Evolutionary conservation across 2,888 invertebrate species (phyloP).

Genomic region (Sepiola atlantica): DNA sequence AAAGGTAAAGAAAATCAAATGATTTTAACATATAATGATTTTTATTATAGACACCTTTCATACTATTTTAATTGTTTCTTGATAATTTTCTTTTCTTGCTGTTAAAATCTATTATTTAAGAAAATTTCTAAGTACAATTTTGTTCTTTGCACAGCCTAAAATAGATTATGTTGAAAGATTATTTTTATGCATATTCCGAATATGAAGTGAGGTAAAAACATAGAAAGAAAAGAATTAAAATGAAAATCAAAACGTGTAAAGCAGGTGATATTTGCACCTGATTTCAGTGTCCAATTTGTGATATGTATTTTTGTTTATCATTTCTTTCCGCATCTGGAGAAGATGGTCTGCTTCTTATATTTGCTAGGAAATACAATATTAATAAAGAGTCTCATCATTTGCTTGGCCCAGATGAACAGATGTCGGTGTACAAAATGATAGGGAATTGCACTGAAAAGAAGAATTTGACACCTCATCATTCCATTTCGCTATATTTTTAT

Average conservation of each 20-base stretch:
- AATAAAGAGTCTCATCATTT: neutral
- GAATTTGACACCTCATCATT: neutral
- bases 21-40: neutral
- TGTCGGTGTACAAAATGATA: neutral
- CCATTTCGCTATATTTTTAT: neutral
- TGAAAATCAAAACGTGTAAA: conserved; percentile 15
- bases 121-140: neutral
- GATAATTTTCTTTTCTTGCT: neutral
- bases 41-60: neutral
- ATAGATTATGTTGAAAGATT: neutral
- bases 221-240: neutral
- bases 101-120: neutral
- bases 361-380: neutral
- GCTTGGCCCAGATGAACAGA: neutral
- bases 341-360: neutral
- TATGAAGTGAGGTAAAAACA: conserved; percentile 37
- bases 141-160: neutral
- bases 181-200: neutral
- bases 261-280: conserved; percentile 33
- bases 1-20: neutral
- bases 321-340: neutral
- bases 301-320: conserved; percentile 33
- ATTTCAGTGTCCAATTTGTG: conserved; percentile 36
- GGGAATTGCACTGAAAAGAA: neutral
- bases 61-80: neutral